Base-by-base conservation (phyloP, 2,113 vertebrate species). In the Thamnaconus septentrionalis region DNA sequence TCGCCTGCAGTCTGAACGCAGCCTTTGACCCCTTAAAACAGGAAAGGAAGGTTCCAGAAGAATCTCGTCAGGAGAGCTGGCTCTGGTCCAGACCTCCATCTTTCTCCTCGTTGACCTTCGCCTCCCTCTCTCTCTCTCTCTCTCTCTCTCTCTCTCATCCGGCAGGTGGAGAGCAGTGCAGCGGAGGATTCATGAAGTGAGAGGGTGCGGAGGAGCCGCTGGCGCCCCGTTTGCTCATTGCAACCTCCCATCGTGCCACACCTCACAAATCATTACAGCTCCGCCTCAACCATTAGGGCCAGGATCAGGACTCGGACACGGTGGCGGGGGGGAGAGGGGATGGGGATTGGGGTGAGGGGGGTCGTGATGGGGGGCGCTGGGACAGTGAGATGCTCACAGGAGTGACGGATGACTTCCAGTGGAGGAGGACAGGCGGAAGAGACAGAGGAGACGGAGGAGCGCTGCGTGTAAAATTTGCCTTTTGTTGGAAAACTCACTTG, bases 201-300 rank as follows among this genome's bases (percentile, higher is more conserved):
- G 65, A 65, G 72, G 75, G 76, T 75, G 78, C 5, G 53, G 64
- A 31, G 18, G 18, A 56, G 62, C 59, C 8, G 43, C 52, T 54
- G 62, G 52, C 56, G 55, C 56, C 46, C 49, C 66, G 1, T 71
- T 63, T 58, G 52, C 76, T 87, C 71, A 72, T 59, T 61, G 47
- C 67, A 70, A 79, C 59, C 64, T 62, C 71, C 46, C 64, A 61
- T 90, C 84, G 40, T 74, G 79, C 82, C 83, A 88, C 91, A 90
- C 89, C 84, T 89, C 85, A 90, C 86, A 90, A 90, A 91, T 92
- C 90, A 89, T 85, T 83, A 80, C 66, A 71, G 73, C 73, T 75
- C 53, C 66, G 68, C 81, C 89, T 84, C 85, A 87, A 85, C 86
- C 83, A 87, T 90, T 86, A 90, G 61, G 59, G 48, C 62, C 72